phyloP scores from a whole-genome alignment of 2,797 vertebrate species.

The Tangara arthus region DNA sequence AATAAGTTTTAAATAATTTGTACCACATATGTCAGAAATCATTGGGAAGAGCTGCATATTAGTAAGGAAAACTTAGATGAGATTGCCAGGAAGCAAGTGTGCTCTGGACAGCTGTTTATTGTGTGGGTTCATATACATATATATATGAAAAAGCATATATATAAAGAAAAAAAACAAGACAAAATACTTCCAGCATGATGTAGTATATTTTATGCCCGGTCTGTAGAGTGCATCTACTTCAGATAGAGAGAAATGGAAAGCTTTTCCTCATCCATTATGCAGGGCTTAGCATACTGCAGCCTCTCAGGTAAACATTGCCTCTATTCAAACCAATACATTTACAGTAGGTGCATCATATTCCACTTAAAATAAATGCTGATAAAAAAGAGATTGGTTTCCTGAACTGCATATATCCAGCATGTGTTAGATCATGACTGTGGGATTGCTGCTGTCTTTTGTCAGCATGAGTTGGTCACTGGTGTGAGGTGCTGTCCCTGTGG shows the following conservation, averaged over 20 bases:
- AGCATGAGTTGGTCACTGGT: not conserved
- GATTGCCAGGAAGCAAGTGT: not conserved
- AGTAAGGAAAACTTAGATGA: not conserved
- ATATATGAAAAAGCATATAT: too few species aligned
- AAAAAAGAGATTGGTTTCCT: not conserved
- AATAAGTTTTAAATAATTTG: not conserved
- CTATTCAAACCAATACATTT: not conserved
- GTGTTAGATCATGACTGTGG: not conserved
- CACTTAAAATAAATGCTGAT: not conserved
- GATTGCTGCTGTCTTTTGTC: not conserved
- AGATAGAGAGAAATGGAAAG: not conserved
- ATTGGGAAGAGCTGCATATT: not conserved
- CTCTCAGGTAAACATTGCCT: not conserved
- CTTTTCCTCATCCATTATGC: not conserved
- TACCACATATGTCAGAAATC: not conserved
- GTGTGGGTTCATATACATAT: not conserved
- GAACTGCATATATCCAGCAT: not conserved
- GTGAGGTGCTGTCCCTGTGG: not conserved
- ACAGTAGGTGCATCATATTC: not conserved
- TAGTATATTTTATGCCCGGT: not conserved
- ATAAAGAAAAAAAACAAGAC: not conserved
- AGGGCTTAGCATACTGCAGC: not conserved
- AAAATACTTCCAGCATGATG: not conserved
- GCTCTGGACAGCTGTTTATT: not conserved
- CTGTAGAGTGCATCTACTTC: not conserved